Evolutionary conservation across 2,113 vertebrate genomes (phyloP).

Genomic region (Leptobrachium ailaonicum): DNA sequence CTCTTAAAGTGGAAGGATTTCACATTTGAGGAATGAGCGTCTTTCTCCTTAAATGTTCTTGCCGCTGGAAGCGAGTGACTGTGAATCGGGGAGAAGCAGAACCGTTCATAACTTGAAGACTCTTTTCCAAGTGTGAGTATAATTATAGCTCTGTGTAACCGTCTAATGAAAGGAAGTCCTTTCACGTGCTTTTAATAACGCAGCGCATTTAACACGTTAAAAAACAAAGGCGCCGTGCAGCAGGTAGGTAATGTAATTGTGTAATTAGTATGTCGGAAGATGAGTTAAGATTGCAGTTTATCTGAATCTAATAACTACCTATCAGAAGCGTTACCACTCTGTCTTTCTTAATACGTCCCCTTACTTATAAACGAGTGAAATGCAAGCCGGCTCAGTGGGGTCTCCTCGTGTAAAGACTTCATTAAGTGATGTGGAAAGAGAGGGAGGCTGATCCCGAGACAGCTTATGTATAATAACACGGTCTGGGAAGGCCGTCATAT

Average conservation of each 20-base stretch:
- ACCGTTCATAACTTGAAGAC: constrained; percentile 63
- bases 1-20: too few species aligned
- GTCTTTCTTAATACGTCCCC: constrained; percentile 64
- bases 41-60: too few species aligned
- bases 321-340: constrained; percentile 64
- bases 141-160: constrained; percentile 79
- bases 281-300: constrained; percentile 80
- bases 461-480: too few species aligned
- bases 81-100: constrained; percentile 56
- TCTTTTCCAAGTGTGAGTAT: constrained; percentile 63
- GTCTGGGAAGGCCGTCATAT: too few species aligned
- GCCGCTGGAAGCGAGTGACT: constrained; percentile 47
- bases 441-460: too few species aligned
- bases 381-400: constrained; percentile 27
- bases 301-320: constrained; percentile 78
- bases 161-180: constrained; percentile 72
- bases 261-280: constrained; percentile 77
- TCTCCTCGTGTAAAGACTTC: not conserved
- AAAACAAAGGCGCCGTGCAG: constrained; percentile 67
- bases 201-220: constrained; percentile 71
- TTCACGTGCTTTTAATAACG: constrained; percentile 82
- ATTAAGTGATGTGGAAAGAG: too few species aligned
- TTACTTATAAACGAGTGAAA: constrained; percentile 51
- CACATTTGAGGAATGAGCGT: too few species aligned
- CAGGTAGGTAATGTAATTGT: constrained; percentile 71